These are phyloP conservation scores for Anastrepha obliqua DNA, from an alignment of 1,140 invertebrate species.

Conservation along the genomic window DNA sequence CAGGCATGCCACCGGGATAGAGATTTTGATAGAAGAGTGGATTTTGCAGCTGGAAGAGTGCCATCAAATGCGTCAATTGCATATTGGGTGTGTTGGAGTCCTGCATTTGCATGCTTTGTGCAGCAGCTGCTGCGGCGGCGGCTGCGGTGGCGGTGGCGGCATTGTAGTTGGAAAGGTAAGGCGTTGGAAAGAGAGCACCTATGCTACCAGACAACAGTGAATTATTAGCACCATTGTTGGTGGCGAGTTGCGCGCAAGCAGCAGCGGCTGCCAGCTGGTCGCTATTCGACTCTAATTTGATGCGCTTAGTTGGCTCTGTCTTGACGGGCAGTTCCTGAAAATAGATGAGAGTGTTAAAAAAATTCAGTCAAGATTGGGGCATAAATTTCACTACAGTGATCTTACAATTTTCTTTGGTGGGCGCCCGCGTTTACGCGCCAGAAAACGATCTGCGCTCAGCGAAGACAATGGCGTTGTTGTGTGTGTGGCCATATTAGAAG, in stretches of 20 bases:
- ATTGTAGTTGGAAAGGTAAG: constrained; percentile 63
- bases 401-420: constrained; percentile 73
- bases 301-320: constrained; percentile 59
- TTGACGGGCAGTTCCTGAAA: constrained; percentile 65
- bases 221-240: background rate
- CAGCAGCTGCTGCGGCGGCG: constrained; percentile 59
- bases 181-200: constrained; percentile 36
- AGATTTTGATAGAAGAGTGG: constrained; percentile 73
- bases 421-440: constrained; percentile 69
- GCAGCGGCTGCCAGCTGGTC: constrained; percentile 60
- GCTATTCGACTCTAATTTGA: constrained; percentile 58
- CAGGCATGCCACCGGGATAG: constrained; percentile 62
- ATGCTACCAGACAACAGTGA: constrained; percentile 1
- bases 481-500: constrained; percentile 12
- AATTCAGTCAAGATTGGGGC: background rate
- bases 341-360: background rate
- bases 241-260: background rate
- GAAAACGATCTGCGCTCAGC: constrained; percentile 68
- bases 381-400: background rate
- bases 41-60: constrained; percentile 71
- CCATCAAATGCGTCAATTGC: constrained; percentile 71
- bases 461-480: constrained; percentile 70
- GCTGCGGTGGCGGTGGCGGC: constrained; percentile 56
- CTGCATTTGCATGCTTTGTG: constrained; percentile 55
- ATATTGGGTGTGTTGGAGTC: constrained; percentile 64